Base-by-base conservation (phyloP, 2,113 vertebrate species). In the Neolamprologus tretocephalus region DNA sequence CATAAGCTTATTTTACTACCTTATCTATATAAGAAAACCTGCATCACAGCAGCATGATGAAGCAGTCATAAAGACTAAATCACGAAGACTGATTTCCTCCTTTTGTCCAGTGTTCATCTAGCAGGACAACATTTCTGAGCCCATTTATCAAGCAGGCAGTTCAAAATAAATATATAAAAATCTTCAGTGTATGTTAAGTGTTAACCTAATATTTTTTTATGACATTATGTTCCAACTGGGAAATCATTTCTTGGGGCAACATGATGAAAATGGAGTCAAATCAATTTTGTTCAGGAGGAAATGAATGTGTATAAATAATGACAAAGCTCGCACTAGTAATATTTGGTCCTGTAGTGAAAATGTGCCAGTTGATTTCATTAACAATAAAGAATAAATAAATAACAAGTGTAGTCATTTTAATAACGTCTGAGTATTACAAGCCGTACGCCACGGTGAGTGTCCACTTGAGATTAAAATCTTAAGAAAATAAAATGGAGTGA, bases 181-280 rank as follows among this genome's bases (percentile, higher is more conserved):
- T 85, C 54, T 88, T 89, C 83, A 17, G 85, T 75, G 66, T 68
- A 58, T 86, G 53, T 71, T 82, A 84, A 86, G 83, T 84, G 85
- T 86, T 91, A 86, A 89, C 66, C 80, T 91, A 68, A 85, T 90
- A 87, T 93, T 92, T 93, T 94, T 73, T 42, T 82, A 86, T 86
- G 87, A 90, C 88, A 92, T 94, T 92, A 92, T 79, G 71, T 21
- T 51, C 33, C 89, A 86, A 86, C 40, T 86, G 94, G 89, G 89
- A 93, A 94, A 94, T 93, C 28, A 87, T 87, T 88, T 89, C 73
- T 86, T 80, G 16, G 89, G 73, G 37, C 81, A 80, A 81, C 81
- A 80, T 9, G 78, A 89, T 73, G 89, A 93, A 85, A 92, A 93
- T 58, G 49, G 80, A 88, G 82, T 88, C 82, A 90, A 92, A 86